Evolutionary conservation across 2,113 vertebrate species (phyloP), one percentile per base, ranked within the genome.

Genomic region (Panthera tigris): DNA sequence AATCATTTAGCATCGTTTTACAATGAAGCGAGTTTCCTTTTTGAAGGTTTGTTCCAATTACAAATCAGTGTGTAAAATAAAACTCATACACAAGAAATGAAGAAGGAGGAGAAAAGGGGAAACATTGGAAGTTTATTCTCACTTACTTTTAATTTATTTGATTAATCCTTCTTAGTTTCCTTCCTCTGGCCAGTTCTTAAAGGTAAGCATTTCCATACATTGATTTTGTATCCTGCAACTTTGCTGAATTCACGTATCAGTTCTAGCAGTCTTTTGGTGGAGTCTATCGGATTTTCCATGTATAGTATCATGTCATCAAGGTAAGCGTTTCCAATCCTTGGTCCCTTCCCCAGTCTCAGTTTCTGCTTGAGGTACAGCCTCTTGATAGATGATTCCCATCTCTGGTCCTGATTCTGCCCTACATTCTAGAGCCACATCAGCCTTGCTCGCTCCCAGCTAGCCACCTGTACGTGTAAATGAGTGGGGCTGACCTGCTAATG

Each of bases 31-130:
- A 39, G 11, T 57, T 74, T 97, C 74, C n/a, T 76, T 95, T 87
- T 91, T 91, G 45, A 81, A 94, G 29, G 2, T 68, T 33, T 83
- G 45, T 89, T 95, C 48, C 63, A 82, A 39, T 90, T 90, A 84
- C n/a, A 89, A 93, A 91, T 95, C 50, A 93, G 87, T 93, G 80
- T 69, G 55, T 31, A 82, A 94, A 94, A 89, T 80, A 39, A 74
- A 63, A 88, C 66, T 7, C 4, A 63, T 69, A 50, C 73, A 82
- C 21, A 94, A 19, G 33, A 79, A 89, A 68, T 11, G 66, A 78
- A 36, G 50, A 18, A 93, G 63, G 45, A 83, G 25, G 33, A 41
- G 11, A 84, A 74, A n/a, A 88, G 48, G 31, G n/a, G 16, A 21
- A 52, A 25, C 29, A 33, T 71, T 89, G 27, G 65, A 94, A 88